These are phyloP conservation scores for Acleris holmiana DNA, from an alignment of 2,888 invertebrate species.

Conservation along the genomic window DNA sequence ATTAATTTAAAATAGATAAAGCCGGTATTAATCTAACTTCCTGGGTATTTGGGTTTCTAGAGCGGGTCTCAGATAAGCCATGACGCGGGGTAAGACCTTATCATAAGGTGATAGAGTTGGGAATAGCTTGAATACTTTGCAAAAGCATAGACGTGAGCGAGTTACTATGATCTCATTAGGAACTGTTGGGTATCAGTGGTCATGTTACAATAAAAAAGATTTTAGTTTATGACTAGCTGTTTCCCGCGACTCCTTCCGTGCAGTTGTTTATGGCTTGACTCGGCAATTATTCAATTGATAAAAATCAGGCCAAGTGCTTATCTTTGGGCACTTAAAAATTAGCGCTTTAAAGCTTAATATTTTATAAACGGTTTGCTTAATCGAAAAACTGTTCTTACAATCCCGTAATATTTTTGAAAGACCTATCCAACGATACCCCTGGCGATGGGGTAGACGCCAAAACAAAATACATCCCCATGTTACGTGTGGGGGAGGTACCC, in stretches of 20 bases:
- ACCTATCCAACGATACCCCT: too few relatives aligned
- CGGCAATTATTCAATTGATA: background rate
- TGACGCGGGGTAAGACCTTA: conserved; percentile 14
- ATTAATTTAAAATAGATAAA: background rate
- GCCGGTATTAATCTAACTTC: conserved; percentile 21
- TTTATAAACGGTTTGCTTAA: too few relatives aligned
- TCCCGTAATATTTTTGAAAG: too few relatives aligned
- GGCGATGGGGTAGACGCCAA: too few relatives aligned
- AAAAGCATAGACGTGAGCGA: conserved; percentile 6
- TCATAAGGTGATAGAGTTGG: background rate
- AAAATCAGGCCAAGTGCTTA: background rate
- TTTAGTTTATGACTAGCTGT: background rate
- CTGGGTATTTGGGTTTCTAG: conserved; percentile 46
- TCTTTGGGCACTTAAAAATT: too few relatives aligned
- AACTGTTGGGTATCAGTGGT: conserved; percentile 4
- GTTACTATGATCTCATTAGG: conserved; percentile 31
- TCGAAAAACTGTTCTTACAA: too few relatives aligned
- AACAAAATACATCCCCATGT: too few relatives aligned
- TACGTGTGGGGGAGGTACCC: too few relatives aligned
- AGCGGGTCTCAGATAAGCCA: conserved; percentile 49
- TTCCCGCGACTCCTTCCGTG: too few relatives aligned
- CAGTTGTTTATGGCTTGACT: background rate
- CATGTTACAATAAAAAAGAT: conserved; percentile 1
- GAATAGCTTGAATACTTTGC: background rate
- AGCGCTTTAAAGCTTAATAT: too few relatives aligned